Conservation (phyloP, 2,797 vertebrate genomes). For the Miichthys miiuy region DNA sequence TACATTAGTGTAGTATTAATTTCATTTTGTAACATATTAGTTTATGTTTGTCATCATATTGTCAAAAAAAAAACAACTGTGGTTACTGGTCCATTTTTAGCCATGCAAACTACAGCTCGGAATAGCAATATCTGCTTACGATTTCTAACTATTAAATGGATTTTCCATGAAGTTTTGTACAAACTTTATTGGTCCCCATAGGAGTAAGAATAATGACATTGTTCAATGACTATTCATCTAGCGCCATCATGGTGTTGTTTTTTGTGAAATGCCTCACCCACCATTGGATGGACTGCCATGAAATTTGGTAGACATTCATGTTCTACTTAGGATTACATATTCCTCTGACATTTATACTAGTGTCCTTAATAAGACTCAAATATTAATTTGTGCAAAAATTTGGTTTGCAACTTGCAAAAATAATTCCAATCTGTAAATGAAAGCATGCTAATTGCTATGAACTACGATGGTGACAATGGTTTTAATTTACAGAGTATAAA, state of each 20-base stretch:
- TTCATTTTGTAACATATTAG: neutral
- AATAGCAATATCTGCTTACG: neutral
- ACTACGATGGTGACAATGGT: neutral
- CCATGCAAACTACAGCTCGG: neutral
- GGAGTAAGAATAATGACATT: neutral
- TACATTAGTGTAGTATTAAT: neutral
- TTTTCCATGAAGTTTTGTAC: neutral
- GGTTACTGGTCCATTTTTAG: neutral
- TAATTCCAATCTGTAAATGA: neutral
- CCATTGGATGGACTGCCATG: neutral
- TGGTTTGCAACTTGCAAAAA: too few species aligned
- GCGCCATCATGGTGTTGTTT: neutral
- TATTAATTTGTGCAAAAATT: neutral
- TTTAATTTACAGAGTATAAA: neutral
- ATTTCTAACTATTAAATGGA: neutral
- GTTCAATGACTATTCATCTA: neutral
- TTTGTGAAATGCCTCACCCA: neutral
- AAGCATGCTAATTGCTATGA: neutral
- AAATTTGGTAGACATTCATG: neutral
- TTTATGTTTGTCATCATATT: neutral
- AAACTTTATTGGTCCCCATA: neutral
- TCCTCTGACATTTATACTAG: neutral
- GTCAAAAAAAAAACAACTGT: neutral
- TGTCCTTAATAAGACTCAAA: neutral
- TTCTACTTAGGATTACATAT: neutral